Evolutionary conservation across 2,113 vertebrate species (phyloP).

Genomic region (Hippolais icterina): DNA sequence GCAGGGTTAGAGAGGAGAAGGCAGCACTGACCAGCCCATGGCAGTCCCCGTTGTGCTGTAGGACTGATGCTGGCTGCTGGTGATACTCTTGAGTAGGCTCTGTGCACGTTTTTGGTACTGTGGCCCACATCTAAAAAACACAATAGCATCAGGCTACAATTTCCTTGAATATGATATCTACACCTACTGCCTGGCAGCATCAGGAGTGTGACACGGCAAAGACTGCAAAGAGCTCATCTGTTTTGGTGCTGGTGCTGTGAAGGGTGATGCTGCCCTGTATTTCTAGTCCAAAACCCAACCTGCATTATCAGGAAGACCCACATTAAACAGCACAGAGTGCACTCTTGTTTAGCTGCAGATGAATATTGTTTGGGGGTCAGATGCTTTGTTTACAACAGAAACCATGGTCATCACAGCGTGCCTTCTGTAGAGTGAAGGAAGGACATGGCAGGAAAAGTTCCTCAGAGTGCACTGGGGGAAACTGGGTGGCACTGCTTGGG

Average conservation of each 20-base stretch:
- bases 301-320: not conserved
- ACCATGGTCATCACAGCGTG: not conserved
- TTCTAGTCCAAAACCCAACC: not conserved
- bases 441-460: rapidly evolving
- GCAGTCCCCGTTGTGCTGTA: not conserved
- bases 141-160: not conserved
- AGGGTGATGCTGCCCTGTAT: not conserved
- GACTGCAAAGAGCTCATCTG: not conserved
- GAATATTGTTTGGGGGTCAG: not conserved
- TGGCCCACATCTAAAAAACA: not conserved
- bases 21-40: not conserved
- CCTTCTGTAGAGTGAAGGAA: not conserved
- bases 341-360: not conserved
- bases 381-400: not conserved
- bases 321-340: not conserved
- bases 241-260: not conserved
- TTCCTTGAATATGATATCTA: not conserved
- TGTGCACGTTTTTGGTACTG: not conserved
- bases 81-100: not conserved
- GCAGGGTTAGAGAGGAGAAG: not conserved
- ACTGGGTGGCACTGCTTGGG: rapidly evolving
- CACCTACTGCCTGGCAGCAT: not conserved
- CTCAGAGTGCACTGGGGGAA: not conserved
- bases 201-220: rapidly evolving
- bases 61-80: not conserved